Evolutionary conservation across 2,888 invertebrate species (phyloP), one percentile per base, ranked within the genome.

Genomic region (Brenthis hecate): DNA sequence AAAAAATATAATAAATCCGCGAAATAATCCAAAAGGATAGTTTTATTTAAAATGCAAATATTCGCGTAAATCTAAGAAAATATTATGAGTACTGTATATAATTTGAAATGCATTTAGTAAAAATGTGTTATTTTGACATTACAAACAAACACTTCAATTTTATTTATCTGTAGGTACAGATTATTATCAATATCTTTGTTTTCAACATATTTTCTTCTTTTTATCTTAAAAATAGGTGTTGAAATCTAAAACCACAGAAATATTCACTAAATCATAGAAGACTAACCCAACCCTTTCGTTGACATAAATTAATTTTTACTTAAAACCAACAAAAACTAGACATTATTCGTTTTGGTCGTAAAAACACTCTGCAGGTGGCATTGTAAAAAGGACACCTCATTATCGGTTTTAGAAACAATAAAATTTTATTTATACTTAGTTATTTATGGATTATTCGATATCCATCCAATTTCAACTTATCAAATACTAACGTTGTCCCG

Each of bases 291-390:
- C 36, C 8, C 11, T 43, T 43, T 81, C 81, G 81, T 80, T 83
- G 85, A 86, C 83, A 80, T 71, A 65, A 70, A 60, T 68, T 65
- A 70, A 56, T 51, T 36, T 61, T 50, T 56, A 66, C 55, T 64
- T 36, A 84, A 83, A 81, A 86, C 81, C 67, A 65, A 56, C 57
- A 70, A 78, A 84, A 83, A 70, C 65, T 71, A 62, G 75, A 74
- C 66, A 73, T 80, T 83, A 83, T 82, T 81, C 76, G 79, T 70
- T 79, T 75, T 75, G 69, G 57, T 36, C 79, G 65, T 58, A 78
- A 80, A 80, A 76, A 75, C 76, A 74, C 88, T 69, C 88, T 68
- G 75, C 89, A 85, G 89, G 89, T 85, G 85, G 85, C 74, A 75
- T 80, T 77, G 71, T 77, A 84, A 82, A 85, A 85, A 81, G 77